Percentiles rank a stretch among this genome's conserved stretches.
Evolutionary conservation across 1,140 invertebrate genomes (phyloP).

Genomic region (Brachystomella parvula): DNA sequence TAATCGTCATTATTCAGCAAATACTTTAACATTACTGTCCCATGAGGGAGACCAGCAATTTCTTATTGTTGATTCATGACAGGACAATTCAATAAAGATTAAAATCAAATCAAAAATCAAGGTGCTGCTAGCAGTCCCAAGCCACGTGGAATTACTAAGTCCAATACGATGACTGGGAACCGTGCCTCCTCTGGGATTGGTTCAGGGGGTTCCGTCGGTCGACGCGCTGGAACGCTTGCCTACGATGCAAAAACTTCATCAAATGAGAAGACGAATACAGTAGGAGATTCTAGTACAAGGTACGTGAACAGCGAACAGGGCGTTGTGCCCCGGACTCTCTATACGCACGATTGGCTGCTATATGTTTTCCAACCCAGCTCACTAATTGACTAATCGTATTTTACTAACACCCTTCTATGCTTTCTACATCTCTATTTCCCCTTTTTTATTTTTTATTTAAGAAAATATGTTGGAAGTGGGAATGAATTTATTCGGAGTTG

Average conservation of each 20-base stretch:
- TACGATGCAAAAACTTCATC: conserved; percentile 56
- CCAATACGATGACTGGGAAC: conserved; percentile 54
- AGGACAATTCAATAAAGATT: too few relatives aligned
- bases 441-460: background rate
- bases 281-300: conserved; percentile 54
- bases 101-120: too few relatives aligned
- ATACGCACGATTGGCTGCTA: background rate
- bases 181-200: conserved; percentile 3
- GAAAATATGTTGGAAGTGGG: background rate
- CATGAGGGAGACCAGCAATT: too few relatives aligned
- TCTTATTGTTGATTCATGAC: too few relatives aligned
- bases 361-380: too few relatives aligned
- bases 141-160: conserved; percentile 56
- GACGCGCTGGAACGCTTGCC: conserved; percentile 62
- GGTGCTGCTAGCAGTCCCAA: conserved; percentile 46
- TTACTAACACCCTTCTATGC: conserved; percentile 5
- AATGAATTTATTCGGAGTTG: background rate
- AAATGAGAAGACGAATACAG: conserved; percentile 61
- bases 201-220: conserved; percentile 53
- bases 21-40: too few relatives aligned
- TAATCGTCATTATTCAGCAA: too few relatives aligned
- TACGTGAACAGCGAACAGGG: too few relatives aligned
- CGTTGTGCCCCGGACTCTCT: too few relatives aligned
- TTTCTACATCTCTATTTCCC: conserved; percentile 6
- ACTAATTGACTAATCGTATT: too few relatives aligned